Base-by-base conservation (phyloP, 2,888 invertebrate species). In the Tenodera sinensis region DNA sequence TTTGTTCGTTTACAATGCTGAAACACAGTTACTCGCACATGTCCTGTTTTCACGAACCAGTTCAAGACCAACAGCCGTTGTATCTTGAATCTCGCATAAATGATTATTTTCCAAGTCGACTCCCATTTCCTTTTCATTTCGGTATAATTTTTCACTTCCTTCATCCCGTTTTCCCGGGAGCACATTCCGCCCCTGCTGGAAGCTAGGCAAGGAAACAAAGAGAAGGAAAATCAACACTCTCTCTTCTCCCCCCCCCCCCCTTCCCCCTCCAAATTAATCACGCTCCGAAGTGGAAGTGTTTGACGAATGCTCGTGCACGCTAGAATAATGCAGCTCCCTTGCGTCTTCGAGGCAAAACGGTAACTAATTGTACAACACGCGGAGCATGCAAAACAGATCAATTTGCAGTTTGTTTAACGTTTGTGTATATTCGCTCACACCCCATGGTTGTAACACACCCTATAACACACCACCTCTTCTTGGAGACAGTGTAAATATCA, bases 261-360 rank as follows among this genome's bases (percentile, higher is more conserved):
- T 81, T 0, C 28, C 86, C 71, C 30, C 27, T 25, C 86, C 81
- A 86, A 86, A 86, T 86, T 86, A 86, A 86, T 86, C 86, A 86
- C 86, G 54, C 86, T 86, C 81, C 54, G n/a, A 71, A 30, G 28
- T 86, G 54, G 28, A 81, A 86, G 86, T 86, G 86, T 86, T 86
- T 86, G 86, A 86, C 25, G 86, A 86, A 86, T 86, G 86, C 30
- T 81, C 27, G 47, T 85, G 47, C 85, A 27, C 54, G 42, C 42
- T 47, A 25, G 42, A 47, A 71, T 71, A 85, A 85, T 42, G 85
- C 14, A 27, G 85, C 85, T 25, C 42, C 84, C 42, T 84, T 34
- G 27, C 28, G 54, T 71, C 54, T 71, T 71, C 4, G 25, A 71
- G 54, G 54, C 54, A 25, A 20, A 20, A 71, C 54, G 25, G 54